Base-by-base conservation (phyloP, 2,113 vertebrate genomes). In the Sorex araneus region DNA sequence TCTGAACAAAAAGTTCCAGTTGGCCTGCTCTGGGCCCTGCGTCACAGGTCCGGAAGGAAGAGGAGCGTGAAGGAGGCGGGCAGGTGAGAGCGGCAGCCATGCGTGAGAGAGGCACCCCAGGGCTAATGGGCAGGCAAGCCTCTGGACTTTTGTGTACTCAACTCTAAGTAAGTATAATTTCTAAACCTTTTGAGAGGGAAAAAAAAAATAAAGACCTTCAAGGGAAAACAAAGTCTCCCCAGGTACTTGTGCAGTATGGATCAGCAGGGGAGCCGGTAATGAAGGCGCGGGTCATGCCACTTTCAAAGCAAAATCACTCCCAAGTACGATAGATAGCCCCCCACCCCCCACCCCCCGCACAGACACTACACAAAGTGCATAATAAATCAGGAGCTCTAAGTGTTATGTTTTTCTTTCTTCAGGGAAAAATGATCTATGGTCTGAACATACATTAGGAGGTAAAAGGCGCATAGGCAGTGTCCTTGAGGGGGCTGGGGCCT, bases 191-290 rank as follows among this genome's bases (percentile, higher is more conserved):
- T n/a, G n/a, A n/a, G n/a, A n/a, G n/a, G n/a, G 73, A 74, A 32
- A 34, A 77, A 75, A 71, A 73, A 64, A 19, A 67, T 90, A 75
- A 93, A 66, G 28, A n/a, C 21, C 47, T 57, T 80, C 54, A n/a
- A 71, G 90, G 63, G 70, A 74, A 91, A 86, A 75, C 27, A 86
- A 91, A 79, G 70, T 75, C n/a, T 76, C 76, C 30, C 8, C 27
- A 10, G 34, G 70, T 0, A 30, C 78, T 78, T 81, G 25, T 36
- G 54, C 25, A 27, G 80, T 34, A 73, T 15, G 89, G 43, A 70
- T 7, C 76, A 84, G 77, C 19, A 64, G 84, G 63, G 90, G 36
- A 69, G 28, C 16, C 60, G 60, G 10, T 63, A 71, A 92, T 60
- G 64, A 89, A 87, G 78, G 69, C 67, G 27, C 10, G 43, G 64